Evolutionary conservation across 2,888 invertebrate species (phyloP).

Genomic region (Cantharis nigra): DNA sequence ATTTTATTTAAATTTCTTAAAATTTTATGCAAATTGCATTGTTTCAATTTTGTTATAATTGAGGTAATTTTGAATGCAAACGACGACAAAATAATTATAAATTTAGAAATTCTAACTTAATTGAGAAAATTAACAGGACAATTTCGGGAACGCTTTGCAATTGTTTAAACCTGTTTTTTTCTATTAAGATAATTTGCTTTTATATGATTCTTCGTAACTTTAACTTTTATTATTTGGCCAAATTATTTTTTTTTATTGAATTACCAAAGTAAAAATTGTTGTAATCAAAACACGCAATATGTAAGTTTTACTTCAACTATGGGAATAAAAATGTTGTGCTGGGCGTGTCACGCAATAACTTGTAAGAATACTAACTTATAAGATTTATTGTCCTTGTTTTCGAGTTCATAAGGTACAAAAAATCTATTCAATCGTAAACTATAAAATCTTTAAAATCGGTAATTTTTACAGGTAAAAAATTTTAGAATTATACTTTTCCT

Average conservation of each 20-base stretch:
- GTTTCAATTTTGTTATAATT: slow-evolving; percentile 14
- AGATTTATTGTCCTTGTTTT: neutral
- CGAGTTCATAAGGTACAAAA: neutral
- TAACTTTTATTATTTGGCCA: neutral
- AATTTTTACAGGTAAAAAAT: too few species aligned
- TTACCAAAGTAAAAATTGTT: neutral
- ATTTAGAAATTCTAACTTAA: neutral
- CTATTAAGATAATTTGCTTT: neutral
- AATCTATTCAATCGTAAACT: neutral
- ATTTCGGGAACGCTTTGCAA: neutral
- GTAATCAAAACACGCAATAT: neutral
- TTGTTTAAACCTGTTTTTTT: neutral
- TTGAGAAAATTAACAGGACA: neutral
- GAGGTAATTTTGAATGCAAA: slow-evolving; percentile 6
- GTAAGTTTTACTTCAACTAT: neutral
- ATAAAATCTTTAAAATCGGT: too few species aligned
- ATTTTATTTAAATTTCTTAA: slow-evolving; percentile 21
- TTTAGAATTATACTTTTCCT: neutral
- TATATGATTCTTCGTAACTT: neutral
- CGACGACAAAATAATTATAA: slow-evolving; percentile 12
- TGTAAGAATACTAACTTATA: neutral
- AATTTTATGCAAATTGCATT: slow-evolving; percentile 6
- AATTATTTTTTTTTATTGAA: neutral
- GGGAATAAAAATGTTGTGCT: neutral
- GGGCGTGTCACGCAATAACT: neutral